Conservation (phyloP, 2,888 invertebrate species). For the Ormyrus labotus region DNA sequence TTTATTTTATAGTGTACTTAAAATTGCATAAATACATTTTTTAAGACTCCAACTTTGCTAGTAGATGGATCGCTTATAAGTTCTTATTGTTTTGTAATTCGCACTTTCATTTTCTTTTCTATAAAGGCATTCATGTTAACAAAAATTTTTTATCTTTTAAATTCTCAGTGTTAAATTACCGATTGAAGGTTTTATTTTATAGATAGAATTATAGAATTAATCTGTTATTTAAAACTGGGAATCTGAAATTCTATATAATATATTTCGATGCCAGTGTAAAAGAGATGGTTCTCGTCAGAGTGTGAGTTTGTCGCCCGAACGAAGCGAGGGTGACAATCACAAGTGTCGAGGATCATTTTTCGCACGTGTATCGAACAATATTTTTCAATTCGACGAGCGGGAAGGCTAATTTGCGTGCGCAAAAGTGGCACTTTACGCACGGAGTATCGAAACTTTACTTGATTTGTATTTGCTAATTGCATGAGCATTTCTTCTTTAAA, state of each 20-base stretch:
- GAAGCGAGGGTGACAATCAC: too few relatives aligned
- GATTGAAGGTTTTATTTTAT: background rate
- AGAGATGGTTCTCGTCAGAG: too few relatives aligned
- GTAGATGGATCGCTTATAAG: constrained; percentile 50
- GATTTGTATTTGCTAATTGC: constrained; percentile 32
- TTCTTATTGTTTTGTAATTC: constrained; percentile 55
- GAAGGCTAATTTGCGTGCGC: too few relatives aligned
- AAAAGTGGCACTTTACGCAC: too few relatives aligned
- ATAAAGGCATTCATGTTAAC: constrained; percentile 2
- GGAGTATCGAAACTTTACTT: background rate
- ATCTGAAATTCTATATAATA: background rate
- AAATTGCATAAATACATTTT: constrained; percentile 6
- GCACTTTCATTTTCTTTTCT: constrained; percentile 45
- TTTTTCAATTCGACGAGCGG: too few relatives aligned
- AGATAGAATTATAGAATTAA: background rate
- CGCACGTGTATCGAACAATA: too few relatives aligned
- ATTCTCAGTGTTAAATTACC: constrained; percentile 38
- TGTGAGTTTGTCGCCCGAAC: too few relatives aligned
- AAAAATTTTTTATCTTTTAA: constrained; percentile 2
- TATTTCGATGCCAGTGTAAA: too few relatives aligned
- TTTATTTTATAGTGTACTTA: constrained; percentile 12
- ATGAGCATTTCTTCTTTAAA: constrained; percentile 22
- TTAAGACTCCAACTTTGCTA: constrained; percentile 46
- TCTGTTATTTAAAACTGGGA: constrained; percentile 38
- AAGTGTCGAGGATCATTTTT: too few relatives aligned